These are phyloP conservation scores for Clarias batrachus DNA, from an alignment of 2,113 vertebrate genomes.

Conservation along the genomic window DNA sequence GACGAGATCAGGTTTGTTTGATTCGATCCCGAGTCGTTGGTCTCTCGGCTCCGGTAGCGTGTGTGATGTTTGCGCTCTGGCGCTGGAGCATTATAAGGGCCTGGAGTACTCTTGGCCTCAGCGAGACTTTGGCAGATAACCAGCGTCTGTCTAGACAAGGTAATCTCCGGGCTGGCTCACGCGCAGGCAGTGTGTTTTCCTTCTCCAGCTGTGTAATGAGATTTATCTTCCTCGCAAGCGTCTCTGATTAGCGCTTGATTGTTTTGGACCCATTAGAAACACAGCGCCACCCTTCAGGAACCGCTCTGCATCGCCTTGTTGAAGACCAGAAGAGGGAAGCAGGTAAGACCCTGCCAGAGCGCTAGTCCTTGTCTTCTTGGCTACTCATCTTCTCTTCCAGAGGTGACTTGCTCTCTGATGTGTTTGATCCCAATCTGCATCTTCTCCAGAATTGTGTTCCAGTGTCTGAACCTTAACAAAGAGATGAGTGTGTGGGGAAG, in stretches of 20 bases:
- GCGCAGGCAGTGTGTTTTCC: not conserved
- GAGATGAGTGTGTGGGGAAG: not conserved
- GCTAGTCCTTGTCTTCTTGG: not conserved
- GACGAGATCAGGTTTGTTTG: not conserved
- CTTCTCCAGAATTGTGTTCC: not conserved
- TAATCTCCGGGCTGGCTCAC: not conserved
- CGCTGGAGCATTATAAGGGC: not conserved
- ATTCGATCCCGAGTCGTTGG: not conserved
- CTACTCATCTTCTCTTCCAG: not conserved
- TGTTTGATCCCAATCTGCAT: not conserved
- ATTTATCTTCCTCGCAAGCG: not conserved
- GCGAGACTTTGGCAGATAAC: not conserved
- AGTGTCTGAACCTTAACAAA: not conserved
- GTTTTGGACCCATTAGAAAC: not conserved
- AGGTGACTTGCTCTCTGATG: not conserved
- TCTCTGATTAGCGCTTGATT: slow-evolving; percentile 28
- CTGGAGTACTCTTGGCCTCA: not conserved
- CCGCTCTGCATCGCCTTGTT: not conserved
- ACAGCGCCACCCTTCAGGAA: not conserved
- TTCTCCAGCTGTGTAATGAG: slow-evolving; percentile 17
- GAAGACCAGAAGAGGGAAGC: not conserved
- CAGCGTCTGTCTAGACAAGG: not conserved
- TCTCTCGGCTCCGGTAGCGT: not conserved
- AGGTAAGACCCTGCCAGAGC: not conserved
- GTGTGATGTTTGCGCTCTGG: not conserved